A percentile compares a stretch with the other conserved stretches of the same genome.
These are phyloP conservation scores for Chrysochloris asiatica DNA, from an alignment of 2,113 vertebrate genomes.

Conservation along the genomic window DNA sequence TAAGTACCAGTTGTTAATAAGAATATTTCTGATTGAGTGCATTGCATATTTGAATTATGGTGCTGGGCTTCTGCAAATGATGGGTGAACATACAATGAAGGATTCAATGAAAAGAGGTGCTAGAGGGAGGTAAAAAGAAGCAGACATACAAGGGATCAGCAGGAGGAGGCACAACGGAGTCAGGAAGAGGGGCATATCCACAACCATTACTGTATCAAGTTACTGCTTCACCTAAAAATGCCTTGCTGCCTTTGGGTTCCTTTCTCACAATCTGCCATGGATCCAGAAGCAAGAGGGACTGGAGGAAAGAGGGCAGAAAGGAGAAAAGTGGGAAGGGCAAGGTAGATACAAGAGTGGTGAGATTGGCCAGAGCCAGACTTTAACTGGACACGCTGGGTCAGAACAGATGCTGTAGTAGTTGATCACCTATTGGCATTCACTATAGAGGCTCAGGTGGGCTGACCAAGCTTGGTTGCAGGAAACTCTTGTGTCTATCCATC, in stretches of 20 bases:
- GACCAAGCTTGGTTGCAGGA: not conserved
- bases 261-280: too few relatives aligned
- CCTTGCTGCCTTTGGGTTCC: too few relatives aligned
- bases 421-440: not conserved
- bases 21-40: not conserved
- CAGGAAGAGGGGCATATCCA: not conserved
- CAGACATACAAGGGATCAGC: not conserved
- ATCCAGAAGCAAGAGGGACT: not conserved
- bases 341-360: not conserved
- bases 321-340: not conserved
- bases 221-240: not conserved
- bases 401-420: not conserved
- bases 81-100: not conserved
- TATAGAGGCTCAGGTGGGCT: not conserved
- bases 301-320: not conserved
- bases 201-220: not conserved
- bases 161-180: not conserved
- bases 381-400: not conserved
- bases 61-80: not conserved
- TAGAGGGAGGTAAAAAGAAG: not conserved
- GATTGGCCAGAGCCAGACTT: not conserved
- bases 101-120: not conserved
- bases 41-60: not conserved
- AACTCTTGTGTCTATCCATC: not conserved
- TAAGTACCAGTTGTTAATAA: not conserved